These are phyloP conservation scores for Drosophila bunnanda DNA, from an alignment of 2,888 invertebrate genomes.

Conservation along the genomic window DNA sequence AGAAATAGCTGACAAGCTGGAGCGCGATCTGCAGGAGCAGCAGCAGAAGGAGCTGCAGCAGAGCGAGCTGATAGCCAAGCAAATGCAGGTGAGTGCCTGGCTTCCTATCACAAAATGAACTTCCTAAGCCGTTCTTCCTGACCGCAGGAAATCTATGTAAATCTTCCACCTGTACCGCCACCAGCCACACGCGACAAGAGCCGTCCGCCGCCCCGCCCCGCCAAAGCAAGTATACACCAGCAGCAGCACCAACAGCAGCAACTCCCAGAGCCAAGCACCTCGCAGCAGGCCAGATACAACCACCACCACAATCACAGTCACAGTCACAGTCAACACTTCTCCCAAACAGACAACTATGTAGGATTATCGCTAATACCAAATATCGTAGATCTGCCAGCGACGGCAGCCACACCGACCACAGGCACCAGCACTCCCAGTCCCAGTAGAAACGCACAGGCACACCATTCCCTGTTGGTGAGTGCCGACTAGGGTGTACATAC, in stretches of 20 bases:
- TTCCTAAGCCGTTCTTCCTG: not conserved
- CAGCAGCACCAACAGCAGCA: slow-evolving; percentile 46
- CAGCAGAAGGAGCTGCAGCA: slow-evolving; percentile 86
- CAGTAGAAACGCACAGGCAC: slow-evolving; percentile 58
- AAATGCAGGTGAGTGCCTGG: slow-evolving; percentile 84
- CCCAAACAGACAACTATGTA: slow-evolving; percentile 81
- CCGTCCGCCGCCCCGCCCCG: slow-evolving; percentile 78
- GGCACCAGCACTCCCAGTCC: slow-evolving; percentile 57
- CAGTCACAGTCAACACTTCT: slow-evolving; percentile 76
- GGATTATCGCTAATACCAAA: slow-evolving; percentile 78
- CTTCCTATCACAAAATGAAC: no score
- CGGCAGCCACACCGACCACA: slow-evolving; percentile 30
- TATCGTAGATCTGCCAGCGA: slow-evolving; percentile 67
- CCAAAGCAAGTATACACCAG: slow-evolving; percentile 80
- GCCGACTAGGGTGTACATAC: slow-evolving; percentile 4
- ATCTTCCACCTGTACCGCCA: slow-evolving; percentile 80
- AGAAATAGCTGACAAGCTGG: slow-evolving; percentile 88
- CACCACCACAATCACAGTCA: slow-evolving; percentile 55
- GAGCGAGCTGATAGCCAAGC: slow-evolving; percentile 86
- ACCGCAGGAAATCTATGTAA: slow-evolving; percentile 82
- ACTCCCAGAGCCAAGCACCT: slow-evolving; percentile 68
- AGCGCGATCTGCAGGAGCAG: slow-evolving; percentile 86
- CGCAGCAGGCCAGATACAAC: slow-evolving; percentile 73
- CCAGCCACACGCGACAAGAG: slow-evolving; percentile 73
- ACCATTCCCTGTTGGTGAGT: slow-evolving; percentile 79